These are phyloP conservation scores for Tragelaphus buxtoni DNA, from an alignment of 2,113 vertebrate species.

Conservation along the genomic window DNA sequence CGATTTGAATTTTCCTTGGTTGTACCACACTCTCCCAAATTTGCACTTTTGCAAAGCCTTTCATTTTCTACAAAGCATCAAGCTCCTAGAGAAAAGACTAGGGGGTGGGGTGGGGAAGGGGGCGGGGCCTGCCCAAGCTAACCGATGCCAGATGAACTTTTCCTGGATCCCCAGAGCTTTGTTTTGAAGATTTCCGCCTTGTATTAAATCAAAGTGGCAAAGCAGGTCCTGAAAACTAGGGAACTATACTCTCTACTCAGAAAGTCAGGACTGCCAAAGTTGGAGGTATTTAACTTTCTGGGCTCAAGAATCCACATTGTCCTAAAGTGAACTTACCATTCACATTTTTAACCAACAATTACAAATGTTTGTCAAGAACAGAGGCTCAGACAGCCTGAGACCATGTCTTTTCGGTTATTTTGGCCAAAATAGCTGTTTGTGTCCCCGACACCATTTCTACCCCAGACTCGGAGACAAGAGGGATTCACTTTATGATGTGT, in stretches of 20 bases:
- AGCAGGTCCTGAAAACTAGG: conserved; percentile 51
- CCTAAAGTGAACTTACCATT: conserved; percentile 71
- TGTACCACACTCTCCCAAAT: conserved; percentile 68
- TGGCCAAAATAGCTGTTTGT: conserved; percentile 60
- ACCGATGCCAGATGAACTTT: conserved; percentile 75
- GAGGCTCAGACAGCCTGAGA: conserved; percentile 40
- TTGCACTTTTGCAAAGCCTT: conserved; percentile 69
- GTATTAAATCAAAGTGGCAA: conserved; percentile 66
- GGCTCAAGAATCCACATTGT: conserved; percentile 58
- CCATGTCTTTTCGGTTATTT: conserved; percentile 5
- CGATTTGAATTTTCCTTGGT: conserved; percentile 69
- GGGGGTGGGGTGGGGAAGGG: neutral
- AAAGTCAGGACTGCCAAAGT: conserved; percentile 51
- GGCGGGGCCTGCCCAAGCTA: conserved; percentile 37
- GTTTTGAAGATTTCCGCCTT: conserved; percentile 68
- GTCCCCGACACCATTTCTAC: neutral
- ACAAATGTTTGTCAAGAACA: conserved; percentile 63
- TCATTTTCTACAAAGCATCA: conserved; percentile 73
- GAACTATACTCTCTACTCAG: conserved; percentile 49
- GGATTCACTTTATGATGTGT: neutral
- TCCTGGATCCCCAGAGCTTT: conserved; percentile 60
- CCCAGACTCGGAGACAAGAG: neutral
- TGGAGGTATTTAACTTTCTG: conserved; percentile 51
- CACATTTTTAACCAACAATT: conserved; percentile 67
- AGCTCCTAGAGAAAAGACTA: conserved; percentile 45